These are phyloP conservation scores for Drosophila ustulata DNA, from an alignment of 2,888 invertebrate species.

Conservation along the genomic window DNA sequence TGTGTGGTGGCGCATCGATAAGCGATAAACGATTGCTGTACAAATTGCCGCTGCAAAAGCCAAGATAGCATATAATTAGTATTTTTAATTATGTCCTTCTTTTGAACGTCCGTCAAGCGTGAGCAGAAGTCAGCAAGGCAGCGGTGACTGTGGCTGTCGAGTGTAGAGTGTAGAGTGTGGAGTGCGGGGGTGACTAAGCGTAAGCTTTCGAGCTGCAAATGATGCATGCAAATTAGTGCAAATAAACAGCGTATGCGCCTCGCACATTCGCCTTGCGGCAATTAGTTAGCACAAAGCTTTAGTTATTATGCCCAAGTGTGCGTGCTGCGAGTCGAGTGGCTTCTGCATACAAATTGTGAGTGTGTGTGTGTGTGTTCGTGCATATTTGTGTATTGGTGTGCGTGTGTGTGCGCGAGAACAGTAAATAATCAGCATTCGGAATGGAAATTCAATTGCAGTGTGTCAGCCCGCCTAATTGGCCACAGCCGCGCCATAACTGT, in stretches of 20 bases:
- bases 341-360: slow-evolving; percentile 8
- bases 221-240: slow-evolving; percentile 74
- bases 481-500: slow-evolving; percentile 29
- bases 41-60: slow-evolving; percentile 4
- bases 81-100: not conserved
- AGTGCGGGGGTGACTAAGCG: slow-evolving; percentile 15
- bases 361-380: slow-evolving; percentile 14
- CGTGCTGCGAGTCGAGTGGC: slow-evolving; percentile 36
- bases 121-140: not conserved
- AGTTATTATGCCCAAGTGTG: slow-evolving; percentile 71
- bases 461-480: slow-evolving; percentile 61
- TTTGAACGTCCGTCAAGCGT: not conserved
- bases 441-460: slow-evolving; percentile 70
- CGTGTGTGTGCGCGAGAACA: slow-evolving; percentile 33
- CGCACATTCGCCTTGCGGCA: slow-evolving; percentile 62
- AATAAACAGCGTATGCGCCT: slow-evolving; percentile 56
- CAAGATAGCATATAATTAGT: slow-evolving; percentile 17
- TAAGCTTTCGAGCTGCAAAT: slow-evolving; percentile 58
- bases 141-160: not conserved
- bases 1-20: not conserved
- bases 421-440: slow-evolving; percentile 70
- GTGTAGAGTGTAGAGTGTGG: not conserved
- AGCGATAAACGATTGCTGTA: not conserved
- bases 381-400: slow-evolving; percentile 15
- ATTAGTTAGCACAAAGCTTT: slow-evolving; percentile 75